A percentile compares a stretch with the other conserved stretches of the same genome.
phyloP scores from a whole-genome alignment of 2,797 vertebrate species.

The Neopelma chrysocephalum region DNA sequence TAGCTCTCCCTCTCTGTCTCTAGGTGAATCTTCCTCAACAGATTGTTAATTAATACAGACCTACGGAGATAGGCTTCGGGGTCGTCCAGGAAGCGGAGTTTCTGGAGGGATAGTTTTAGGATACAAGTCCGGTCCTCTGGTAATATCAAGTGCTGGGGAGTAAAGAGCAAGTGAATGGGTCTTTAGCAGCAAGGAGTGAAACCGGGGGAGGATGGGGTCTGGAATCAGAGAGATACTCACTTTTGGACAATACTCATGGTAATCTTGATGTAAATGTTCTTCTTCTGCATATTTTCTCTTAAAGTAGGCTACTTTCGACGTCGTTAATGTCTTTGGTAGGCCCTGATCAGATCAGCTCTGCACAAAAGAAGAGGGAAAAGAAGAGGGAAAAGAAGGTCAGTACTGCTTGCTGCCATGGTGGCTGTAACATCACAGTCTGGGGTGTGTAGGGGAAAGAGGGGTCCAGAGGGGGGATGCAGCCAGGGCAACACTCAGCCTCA shows the following conservation, averaged over 20 bases:
- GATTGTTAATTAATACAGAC: slow-evolving; percentile 98
- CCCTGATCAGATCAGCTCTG: slow-evolving; percentile 74
- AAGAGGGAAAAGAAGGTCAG: slow-evolving; percentile 5
- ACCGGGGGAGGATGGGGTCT: not conserved
- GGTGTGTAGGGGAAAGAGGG: not conserved
- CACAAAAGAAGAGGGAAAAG: slow-evolving; percentile 13
- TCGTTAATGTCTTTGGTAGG: slow-evolving; percentile 83
- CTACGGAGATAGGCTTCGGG: slow-evolving; percentile 92
- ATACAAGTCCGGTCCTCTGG: slow-evolving; percentile 95
- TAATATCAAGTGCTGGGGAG: slow-evolving; percentile 90
- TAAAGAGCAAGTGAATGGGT: not conserved
- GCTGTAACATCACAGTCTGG: fast-evolving
- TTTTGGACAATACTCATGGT: slow-evolving; percentile 96
- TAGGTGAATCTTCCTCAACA: slow-evolving; percentile 87
- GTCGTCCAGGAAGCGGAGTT: slow-evolving; percentile 95
- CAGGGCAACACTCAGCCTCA: not conserved
- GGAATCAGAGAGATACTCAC: slow-evolving; percentile 70
- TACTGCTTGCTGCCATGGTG: not conserved
- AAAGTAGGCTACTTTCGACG: slow-evolving; percentile 99
- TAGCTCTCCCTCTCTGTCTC: slow-evolving; percentile 89
- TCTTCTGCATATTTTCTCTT: slow-evolving; percentile 99
- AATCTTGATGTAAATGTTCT: slow-evolving; percentile 93
- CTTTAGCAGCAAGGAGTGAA: not conserved
- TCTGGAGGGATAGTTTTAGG: slow-evolving; percentile 94
- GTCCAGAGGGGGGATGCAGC: not conserved